Evolutionary conservation across 1,140 invertebrate genomes (phyloP).

Genomic region (Anthonomus grandis): DNA sequence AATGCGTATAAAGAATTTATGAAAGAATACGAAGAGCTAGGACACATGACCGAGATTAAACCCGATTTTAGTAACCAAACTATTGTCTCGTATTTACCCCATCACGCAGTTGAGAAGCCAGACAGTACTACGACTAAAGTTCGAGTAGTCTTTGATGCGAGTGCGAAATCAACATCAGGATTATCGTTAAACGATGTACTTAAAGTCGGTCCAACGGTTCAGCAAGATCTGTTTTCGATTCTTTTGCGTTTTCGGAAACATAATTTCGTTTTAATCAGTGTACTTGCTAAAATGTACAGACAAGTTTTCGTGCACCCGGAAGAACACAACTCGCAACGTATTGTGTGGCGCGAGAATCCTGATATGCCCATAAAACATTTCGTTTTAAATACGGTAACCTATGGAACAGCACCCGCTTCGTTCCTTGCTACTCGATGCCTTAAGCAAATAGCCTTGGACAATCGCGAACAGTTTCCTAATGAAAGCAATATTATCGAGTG

Average conservation of each 20-base stretch:
- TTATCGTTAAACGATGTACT: slow-evolving; percentile 39
- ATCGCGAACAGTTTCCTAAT: slow-evolving; percentile 25
- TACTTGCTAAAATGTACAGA: slow-evolving; percentile 49
- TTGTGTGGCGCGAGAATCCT: too few species aligned
- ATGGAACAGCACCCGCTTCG: slow-evolving; percentile 40
- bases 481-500: slow-evolving; percentile 34
- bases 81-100: slow-evolving; percentile 40
- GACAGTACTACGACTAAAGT: slow-evolving; percentile 30
- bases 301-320: too few species aligned
- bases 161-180: slow-evolving; percentile 34
- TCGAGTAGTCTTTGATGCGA: too few species aligned
- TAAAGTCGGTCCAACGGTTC: slow-evolving; percentile 37
- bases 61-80: background rate
- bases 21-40: slow-evolving; percentile 38
- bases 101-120: slow-evolving; percentile 37
- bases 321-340: too few species aligned
- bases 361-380: too few species aligned
- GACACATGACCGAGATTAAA: slow-evolving; percentile 12
- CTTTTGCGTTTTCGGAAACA: slow-evolving; percentile 48
- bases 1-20: slow-evolving; percentile 40
- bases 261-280: slow-evolving; percentile 43
- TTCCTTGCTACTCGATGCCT: slow-evolving; percentile 44
- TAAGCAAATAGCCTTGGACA: slow-evolving; percentile 33
- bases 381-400: too few species aligned
- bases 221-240: slow-evolving; percentile 45